Evolutionary conservation across 1,140 invertebrate genomes (phyloP).

Genomic region (Apis florea): DNA sequence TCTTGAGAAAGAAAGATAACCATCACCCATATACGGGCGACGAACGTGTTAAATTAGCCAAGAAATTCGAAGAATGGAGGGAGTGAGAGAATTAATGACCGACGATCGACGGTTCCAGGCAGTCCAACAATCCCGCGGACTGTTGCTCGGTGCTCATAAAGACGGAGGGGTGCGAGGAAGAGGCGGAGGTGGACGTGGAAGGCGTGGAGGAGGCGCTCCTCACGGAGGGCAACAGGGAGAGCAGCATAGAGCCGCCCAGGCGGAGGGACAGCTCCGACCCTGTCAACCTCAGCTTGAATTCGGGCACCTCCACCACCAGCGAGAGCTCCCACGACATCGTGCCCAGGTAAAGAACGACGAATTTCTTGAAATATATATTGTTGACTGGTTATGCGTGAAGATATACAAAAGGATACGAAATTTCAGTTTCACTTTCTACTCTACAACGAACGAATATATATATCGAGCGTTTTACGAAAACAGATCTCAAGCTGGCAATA

Average conservation of each 20-base stretch:
- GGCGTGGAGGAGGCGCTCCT: constrained; percentile 80
- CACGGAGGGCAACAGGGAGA: constrained; percentile 78
- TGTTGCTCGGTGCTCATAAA: constrained; percentile 79
- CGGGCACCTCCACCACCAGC: constrained; percentile 76
- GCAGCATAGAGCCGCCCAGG: constrained; percentile 75
- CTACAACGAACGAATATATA: too few species aligned
- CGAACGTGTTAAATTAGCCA: too few species aligned
- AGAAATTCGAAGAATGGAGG: too few species aligned
- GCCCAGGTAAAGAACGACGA: constrained; percentile 70
- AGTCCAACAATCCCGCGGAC: constrained; percentile 78
- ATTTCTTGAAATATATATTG: too few species aligned
- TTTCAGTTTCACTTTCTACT: too few species aligned
- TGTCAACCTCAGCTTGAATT: constrained; percentile 86
- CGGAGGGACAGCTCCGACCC: constrained; percentile 83
- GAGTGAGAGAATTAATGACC: too few species aligned
- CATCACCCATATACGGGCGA: too few species aligned
- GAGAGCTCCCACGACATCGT: constrained; percentile 75
- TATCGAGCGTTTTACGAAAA: too few species aligned
- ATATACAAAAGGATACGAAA: too few species aligned
- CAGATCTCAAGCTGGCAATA: too few species aligned
- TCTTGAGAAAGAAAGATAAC: too few species aligned
- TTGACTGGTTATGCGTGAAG: too few species aligned
- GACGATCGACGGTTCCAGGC: constrained; percentile 75
- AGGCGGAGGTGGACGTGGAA: constrained; percentile 81
- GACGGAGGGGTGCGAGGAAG: constrained; percentile 81